Percentiles rank a stretch among this genome's conserved stretches.
These are phyloP conservation scores for Xylocampa areola DNA, from an alignment of 2,888 invertebrate species.

Conservation along the genomic window DNA sequence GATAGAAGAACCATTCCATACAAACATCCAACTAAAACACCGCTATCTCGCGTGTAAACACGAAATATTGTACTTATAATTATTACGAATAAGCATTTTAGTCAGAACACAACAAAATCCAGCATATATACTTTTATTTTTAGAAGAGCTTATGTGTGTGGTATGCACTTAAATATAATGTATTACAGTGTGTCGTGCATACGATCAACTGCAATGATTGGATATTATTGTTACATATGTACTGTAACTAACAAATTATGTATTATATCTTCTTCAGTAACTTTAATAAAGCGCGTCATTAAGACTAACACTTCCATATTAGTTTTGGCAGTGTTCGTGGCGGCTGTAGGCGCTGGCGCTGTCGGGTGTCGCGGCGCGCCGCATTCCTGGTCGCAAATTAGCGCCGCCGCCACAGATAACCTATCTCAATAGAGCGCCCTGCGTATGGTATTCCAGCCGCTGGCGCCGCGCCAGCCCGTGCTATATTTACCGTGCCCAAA, in stretches of 20 bases:
- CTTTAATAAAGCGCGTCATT: not conserved
- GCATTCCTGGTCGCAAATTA: constrained; percentile 38
- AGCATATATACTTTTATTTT: no score
- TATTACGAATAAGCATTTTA: not conserved
- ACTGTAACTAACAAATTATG: no score
- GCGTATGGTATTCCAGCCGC: constrained; percentile 58
- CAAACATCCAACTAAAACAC: no score
- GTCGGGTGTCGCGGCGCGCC: constrained; percentile 14
- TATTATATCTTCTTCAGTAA: not conserved
- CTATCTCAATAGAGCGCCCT: constrained; percentile 59
- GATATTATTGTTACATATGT: not conserved
- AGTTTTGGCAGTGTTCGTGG: not conserved
- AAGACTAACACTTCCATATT: not conserved
- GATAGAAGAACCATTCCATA: not conserved
- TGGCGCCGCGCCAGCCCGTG: constrained; percentile 55
- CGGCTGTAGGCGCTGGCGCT: not conserved
- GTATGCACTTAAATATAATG: no score
- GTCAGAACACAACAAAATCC: no score
- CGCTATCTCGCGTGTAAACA: not conserved
- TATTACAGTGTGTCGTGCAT: not conserved
- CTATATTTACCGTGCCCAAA: constrained; percentile 54
- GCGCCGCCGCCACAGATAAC: constrained; percentile 48
- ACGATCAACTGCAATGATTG: not conserved
- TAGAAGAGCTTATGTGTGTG: no score
- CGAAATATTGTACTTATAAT: not conserved